Base-by-base conservation (phyloP, 2,888 invertebrate species). In the Pseudococcus longispinus region DNA sequence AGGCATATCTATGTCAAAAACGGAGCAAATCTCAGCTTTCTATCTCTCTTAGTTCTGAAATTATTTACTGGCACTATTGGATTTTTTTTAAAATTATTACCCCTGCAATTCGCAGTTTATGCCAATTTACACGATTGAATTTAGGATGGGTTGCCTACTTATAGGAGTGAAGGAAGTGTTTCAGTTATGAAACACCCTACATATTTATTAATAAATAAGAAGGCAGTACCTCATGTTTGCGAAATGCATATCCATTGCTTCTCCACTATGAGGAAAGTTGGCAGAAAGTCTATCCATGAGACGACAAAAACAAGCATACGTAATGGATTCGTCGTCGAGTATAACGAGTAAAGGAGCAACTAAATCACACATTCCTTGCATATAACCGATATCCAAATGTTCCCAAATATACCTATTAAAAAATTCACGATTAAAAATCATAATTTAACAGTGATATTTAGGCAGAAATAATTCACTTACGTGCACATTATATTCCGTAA, bases 281-380 rank as follows among this genome's bases (percentile, higher is more conserved):
- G 96, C 95, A 18, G 94, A 93, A 93, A 98, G 97, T 77, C 97
- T 93, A 88, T 94, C 93, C 98, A 98, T 98, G 87, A 98, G 92
- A 86, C 95, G 94, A 89, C 95, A 95, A 92, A 98, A 98, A 90
- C 98, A 96, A 88, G 96, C 96, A 90, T 98, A 97, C 0, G 97
- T 95, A 15, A 95, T 91, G 0, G 97, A 95, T 91, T 98, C 98
- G 90, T 98, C 97, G 90, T 96, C 95, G 92, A 97, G 95, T 90
- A 96, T 95, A 20, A 98, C 98, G 26, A 98, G 92, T 1, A 98
- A 92, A 0, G 98, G 98, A 0, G 98, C 98, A 0, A 95, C 96
- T 88, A 98, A 92, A 91, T 98, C 98, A 91, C 98, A 98, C 98
- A 98, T 98, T 89, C 98, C 98, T 91, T 98, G 98, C 93, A 98